Base-by-base conservation (phyloP, 2,113 vertebrate genomes). In the Sebastes fasciatus region DNA sequence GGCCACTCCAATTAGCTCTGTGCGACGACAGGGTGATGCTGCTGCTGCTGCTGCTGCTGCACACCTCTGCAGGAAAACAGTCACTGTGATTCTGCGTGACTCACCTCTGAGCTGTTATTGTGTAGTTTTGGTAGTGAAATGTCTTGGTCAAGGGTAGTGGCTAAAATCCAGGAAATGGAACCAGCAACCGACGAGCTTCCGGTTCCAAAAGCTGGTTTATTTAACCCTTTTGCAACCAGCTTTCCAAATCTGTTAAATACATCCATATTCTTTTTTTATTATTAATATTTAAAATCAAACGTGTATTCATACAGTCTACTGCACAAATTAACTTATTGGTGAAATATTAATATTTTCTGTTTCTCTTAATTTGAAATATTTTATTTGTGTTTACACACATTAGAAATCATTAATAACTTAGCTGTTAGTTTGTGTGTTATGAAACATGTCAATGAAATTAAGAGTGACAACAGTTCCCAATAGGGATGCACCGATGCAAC, bases 1-100 rank as follows among this genome's bases (percentile, higher is more conserved):
- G 92, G 93, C 93, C 93, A 92, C 90, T 91, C 91, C 92, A 95
- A 94, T 96, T 96, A 95, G 93, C 89, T 92, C 86, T 88, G 88
- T 77, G 91, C 64, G 91, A 90, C 67, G 91, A 90, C 92, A 87
- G 81, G 88, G 89, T 80, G 89, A 83, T 70, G 86, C 84, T 86
- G 88, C 86, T 61, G 89, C 82, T 69, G 10, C 52, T 14, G 43
- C 26, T 26, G 26, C 43, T 16, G 60, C 60, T 61, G 60, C 10
- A 66, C 88, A 84, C 82, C 85, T 88, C 76, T 55, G 69, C 74
- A 12, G 17, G 40, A 3, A n/a, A 52, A 43, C n/a, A 34, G 34
- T 34, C 34, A 34, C 34, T 34, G 34, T 34, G 34, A 34, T 34
- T 34, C 34, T 34, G 34, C 3, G 17, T 7, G 34, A 11, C 5